These are phyloP conservation scores for Nephila pilipes DNA, from an alignment of 1,140 invertebrate genomes.

Conservation along the genomic window DNA sequence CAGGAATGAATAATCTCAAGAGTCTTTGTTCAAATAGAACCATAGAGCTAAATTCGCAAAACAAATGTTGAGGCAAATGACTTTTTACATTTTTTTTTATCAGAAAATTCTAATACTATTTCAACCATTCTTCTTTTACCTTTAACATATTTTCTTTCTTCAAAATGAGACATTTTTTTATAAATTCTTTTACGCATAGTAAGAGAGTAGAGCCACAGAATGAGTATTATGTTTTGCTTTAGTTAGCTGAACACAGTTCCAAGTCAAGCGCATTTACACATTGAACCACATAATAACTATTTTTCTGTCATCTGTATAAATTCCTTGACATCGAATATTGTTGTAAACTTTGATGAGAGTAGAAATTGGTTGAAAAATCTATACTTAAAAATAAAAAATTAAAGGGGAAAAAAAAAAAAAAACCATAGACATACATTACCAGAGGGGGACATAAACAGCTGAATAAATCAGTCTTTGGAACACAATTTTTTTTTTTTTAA, in stretches of 20 bases:
- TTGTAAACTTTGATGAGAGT: slow-evolving; percentile 35
- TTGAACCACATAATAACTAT: slow-evolving; percentile 1
- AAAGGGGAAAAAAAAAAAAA: no score
- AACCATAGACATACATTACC: slow-evolving; percentile 33
- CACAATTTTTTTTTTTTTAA: slow-evolving; percentile 10
- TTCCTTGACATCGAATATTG: slow-evolving; percentile 9
- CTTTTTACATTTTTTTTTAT: slow-evolving; percentile 64
- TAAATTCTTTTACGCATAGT: slow-evolving; percentile 1
- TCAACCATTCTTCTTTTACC: not conserved
- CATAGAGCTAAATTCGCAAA: slow-evolving; percentile 46
- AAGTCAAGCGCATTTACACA: not conserved
- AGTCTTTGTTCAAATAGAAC: slow-evolving; percentile 59
- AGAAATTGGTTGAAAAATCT: slow-evolving; percentile 34
- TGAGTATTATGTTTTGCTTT: slow-evolving; percentile 3
- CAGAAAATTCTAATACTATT: slow-evolving; percentile 53
- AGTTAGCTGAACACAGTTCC: slow-evolving; percentile 22
- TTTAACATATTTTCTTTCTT: not conserved
- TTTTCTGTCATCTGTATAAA: not conserved
- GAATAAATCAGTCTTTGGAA: slow-evolving; percentile 61
- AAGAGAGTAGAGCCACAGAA: not conserved
- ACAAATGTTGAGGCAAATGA: slow-evolving; percentile 62
- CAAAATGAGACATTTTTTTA: not conserved
- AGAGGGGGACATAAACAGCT: slow-evolving; percentile 44
- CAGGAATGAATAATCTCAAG: slow-evolving; percentile 71
- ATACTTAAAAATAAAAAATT: no score